Evolutionary conservation across 2,113 vertebrate species (phyloP).

Genomic region (Caretta caretta): DNA sequence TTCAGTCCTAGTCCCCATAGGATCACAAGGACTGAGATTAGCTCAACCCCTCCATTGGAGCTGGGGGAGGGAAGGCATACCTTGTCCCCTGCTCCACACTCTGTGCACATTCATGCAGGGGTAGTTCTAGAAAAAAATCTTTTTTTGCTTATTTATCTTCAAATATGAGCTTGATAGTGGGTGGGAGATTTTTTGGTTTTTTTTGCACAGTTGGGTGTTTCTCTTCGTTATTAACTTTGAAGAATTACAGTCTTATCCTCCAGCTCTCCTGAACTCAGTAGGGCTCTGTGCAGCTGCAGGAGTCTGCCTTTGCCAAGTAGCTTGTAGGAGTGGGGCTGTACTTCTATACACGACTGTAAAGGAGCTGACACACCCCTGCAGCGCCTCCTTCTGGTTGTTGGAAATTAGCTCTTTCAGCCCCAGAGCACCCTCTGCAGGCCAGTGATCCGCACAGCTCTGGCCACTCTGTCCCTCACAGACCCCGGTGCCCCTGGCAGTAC

Average conservation of each 20-base stretch:
- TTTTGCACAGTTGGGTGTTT: background rate
- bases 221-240: background rate
- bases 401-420: too few species aligned
- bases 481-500: too few species aligned
- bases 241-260: background rate
- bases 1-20: background rate
- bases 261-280: background rate
- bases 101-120: background rate
- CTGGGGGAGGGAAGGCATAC: background rate
- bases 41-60: background rate
- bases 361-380: too few species aligned
- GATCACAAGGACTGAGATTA: background rate
- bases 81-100: background rate
- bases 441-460: too few species aligned
- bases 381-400: too few species aligned
- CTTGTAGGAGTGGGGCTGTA: background rate
- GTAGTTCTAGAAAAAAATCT: background rate
- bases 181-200: background rate
- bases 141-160: background rate
- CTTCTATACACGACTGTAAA: background rate
- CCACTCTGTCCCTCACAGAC: too few species aligned
- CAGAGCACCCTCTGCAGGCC: too few species aligned
- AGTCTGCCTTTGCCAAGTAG: background rate
- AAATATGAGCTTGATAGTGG: background rate
- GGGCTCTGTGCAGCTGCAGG: background rate